Base-by-base conservation (phyloP, 2,888 invertebrate species). In the Trissolcus brochymenae region DNA sequence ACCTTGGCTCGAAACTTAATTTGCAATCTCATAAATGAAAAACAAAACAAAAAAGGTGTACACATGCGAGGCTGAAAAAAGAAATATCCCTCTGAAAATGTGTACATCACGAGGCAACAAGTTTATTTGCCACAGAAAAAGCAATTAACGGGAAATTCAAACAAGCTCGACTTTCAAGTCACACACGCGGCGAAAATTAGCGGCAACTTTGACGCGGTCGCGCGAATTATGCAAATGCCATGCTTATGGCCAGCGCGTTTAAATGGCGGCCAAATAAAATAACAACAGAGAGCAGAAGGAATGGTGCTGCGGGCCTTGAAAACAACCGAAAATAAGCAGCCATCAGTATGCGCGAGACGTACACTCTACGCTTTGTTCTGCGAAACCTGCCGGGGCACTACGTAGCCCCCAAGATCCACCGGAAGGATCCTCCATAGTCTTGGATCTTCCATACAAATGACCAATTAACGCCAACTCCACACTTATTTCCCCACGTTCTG, bases 361-460 rank as follows among this genome's bases (percentile, higher is more conserved):
- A 4, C 60, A 2, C 11, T 4, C 50, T 66, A 54, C 65, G 66
- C 75, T 79, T 73, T 76, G 77, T 76, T 78, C 64, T 66, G 71
- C 53, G 70, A 60, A 78, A 75, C 61, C 59, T 35, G 51, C 59
- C 21, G 68, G 62, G 64, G 41, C 50, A 40, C 51, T 49, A 17
- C 49, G 35, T 35, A 35, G 53, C 40, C 50, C 60, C 62, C 65
- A 60, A 76, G 75, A 74, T 79, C 79, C 62, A 81, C 82, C 86
- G 86, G 87, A 87, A 86, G 84, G 82, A 85, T 84, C 82, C 35
- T 9, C 2, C 65, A 51, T 81, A 71, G 80, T 81, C 79, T 82
- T 82, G 82, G 82, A 84, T 80, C 64, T n/a, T 82, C 83, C 87
- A 86, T 87, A 87, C 87, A 84, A 87, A 87, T 85, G 84, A 80